Evolutionary conservation across 2,797 vertebrate genomes (phyloP).

Genomic region (Enteromius radiatus): DNA sequence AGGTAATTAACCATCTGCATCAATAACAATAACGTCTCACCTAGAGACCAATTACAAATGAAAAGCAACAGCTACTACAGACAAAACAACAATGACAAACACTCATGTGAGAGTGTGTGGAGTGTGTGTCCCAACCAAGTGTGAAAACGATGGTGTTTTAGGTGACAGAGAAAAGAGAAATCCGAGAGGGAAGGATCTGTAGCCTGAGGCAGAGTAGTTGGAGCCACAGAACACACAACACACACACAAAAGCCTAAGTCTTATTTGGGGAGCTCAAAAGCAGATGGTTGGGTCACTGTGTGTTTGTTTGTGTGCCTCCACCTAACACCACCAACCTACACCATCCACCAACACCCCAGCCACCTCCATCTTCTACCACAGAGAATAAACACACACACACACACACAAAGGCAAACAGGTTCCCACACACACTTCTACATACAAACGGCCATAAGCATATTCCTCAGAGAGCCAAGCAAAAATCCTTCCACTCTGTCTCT

Average conservation of each 20-base stretch:
- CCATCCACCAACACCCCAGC: slow-evolving; percentile 5
- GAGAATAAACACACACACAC: slow-evolving; percentile 43
- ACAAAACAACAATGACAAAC: slow-evolving; percentile 39
- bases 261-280: slow-evolving; percentile 37
- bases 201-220: slow-evolving; percentile 10
- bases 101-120: slow-evolving; percentile 7
- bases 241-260: slow-evolving; percentile 20
- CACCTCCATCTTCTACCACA: slow-evolving; percentile 22
- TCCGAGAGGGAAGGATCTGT: background rate
- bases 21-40: slow-evolving; percentile 37
- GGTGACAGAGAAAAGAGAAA: slow-evolving; percentile 19
- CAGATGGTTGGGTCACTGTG: slow-evolving; percentile 40
- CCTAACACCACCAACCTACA: slow-evolving; percentile 40
- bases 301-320: slow-evolving; percentile 31
- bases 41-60: slow-evolving; percentile 53
- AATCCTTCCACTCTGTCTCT: slow-evolving; percentile 18
- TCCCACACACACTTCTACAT: slow-evolving; percentile 29
- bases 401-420: slow-evolving; percentile 24
- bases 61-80: slow-evolving; percentile 20
- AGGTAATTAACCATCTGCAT: slow-evolving; percentile 44
- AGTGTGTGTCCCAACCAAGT: slow-evolving; percentile 1
- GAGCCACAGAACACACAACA: background rate
- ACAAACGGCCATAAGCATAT: slow-evolving; percentile 7
- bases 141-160: slow-evolving; percentile 1
- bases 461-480: slow-evolving; percentile 29